Evolutionary conservation across 2,888 invertebrate species (phyloP).

Genomic region (Timema cristinae): DNA sequence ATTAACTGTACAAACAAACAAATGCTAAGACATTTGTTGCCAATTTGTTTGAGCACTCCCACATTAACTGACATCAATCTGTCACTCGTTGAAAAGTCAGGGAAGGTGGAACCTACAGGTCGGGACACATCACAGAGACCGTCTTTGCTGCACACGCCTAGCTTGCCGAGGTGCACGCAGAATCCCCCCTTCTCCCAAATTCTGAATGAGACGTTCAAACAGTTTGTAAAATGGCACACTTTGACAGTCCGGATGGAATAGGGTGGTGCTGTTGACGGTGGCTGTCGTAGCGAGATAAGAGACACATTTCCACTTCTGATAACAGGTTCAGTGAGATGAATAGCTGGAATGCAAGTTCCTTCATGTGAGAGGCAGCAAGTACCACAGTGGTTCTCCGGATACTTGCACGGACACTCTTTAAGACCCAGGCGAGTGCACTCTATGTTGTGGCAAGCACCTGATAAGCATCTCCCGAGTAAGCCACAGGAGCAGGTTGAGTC

Average conservation of each 20-base stretch:
- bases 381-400: neutral
- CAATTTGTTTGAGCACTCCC: no score
- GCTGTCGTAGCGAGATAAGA: neutral
- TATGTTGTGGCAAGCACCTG: conserved; percentile 48
- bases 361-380: conserved; percentile 6
- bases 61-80: no score
- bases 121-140: no score
- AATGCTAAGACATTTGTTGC: no score
- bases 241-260: no score
- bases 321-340: neutral
- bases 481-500: conserved; percentile 45
- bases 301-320: neutral
- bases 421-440: conserved; percentile 50
- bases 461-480: conserved; percentile 48
- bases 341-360: neutral
- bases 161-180: conserved; percentile 11
- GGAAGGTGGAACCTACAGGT: no score
- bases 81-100: no score
- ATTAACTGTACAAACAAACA: no score
- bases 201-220: conserved; percentile 10
- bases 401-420: conserved; percentile 46
- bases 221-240: neutral
- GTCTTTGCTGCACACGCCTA: conserved; percentile 7
- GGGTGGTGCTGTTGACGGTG: no score
- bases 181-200: neutral